Percentiles rank a stretch among this genome's conserved stretches.
phyloP scores from a whole-genome alignment of 2,888 invertebrate genomes.

The Campoplex nolae region DNA sequence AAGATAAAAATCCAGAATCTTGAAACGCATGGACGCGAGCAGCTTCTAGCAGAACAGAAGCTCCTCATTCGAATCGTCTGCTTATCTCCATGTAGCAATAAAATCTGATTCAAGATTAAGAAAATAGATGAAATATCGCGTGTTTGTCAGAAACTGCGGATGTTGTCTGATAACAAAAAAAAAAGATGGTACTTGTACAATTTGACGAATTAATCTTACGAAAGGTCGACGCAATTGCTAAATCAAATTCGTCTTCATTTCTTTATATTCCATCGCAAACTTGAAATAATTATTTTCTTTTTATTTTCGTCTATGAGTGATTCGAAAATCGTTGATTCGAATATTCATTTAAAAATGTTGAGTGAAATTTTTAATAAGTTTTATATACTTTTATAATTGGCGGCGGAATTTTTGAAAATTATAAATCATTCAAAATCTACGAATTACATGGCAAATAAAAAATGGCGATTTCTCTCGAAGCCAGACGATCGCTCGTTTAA shows the following conservation, averaged over 20 bases:
- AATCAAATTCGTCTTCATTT: background rate
- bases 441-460: background rate
- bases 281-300: background rate
- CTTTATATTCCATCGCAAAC: background rate
- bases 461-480: background rate
- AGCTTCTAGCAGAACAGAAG: background rate
- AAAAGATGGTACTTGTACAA: background rate
- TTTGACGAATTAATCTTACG: slow-evolving; percentile 5
- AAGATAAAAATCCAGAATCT: background rate
- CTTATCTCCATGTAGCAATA: background rate
- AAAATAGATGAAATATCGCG: slow-evolving; percentile 5
- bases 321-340: background rate
- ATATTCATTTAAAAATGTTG: background rate
- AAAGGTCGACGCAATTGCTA: background rate
- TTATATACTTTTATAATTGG: background rate
- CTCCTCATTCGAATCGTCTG: background rate
- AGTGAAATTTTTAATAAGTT: background rate
- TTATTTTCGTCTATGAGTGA: background rate
- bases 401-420: background rate
- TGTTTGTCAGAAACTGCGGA: background rate
- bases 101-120: slow-evolving; percentile 1
- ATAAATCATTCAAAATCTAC: background rate
- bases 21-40: background rate
- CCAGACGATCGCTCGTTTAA: background rate
- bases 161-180: slow-evolving; percentile 1